Evolutionary conservation across 2,113 vertebrate species (phyloP).

Genomic region (Daboia siamensis): DNA sequence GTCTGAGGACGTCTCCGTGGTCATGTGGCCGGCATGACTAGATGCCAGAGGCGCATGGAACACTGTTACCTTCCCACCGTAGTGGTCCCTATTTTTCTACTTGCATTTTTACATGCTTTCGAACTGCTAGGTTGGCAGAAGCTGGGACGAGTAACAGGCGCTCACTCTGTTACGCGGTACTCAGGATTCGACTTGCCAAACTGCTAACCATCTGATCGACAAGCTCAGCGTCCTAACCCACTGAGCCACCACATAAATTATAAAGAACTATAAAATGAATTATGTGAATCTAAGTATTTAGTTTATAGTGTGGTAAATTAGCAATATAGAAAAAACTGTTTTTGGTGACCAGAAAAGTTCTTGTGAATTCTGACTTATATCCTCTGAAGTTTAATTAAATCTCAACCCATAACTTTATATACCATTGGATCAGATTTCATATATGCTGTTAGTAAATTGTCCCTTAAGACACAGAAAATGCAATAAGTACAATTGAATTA

Average conservation of each 20-base stretch:
- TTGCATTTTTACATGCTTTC: too few relatives aligned
- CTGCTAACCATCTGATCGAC: too few relatives aligned
- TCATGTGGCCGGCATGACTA: too few relatives aligned
- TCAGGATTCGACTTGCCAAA: too few relatives aligned
- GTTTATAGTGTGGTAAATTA: background rate
- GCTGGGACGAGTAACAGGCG: too few relatives aligned
- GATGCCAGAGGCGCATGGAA: too few relatives aligned
- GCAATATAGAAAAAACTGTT: background rate
- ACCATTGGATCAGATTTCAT: background rate
- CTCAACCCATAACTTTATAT: background rate
- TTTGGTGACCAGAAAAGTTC: background rate
- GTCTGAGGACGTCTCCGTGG: too few relatives aligned
- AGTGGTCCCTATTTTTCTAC: too few relatives aligned
- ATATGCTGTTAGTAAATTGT: background rate
- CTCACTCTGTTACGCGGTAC: too few relatives aligned
- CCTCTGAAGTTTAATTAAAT: background rate
- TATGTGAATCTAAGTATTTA: background rate
- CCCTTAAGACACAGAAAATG: conserved; percentile 38
- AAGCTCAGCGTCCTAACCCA: too few relatives aligned
- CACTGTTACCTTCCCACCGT: too few relatives aligned
- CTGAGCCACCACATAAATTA: background rate
- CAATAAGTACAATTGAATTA: conserved; percentile 43
- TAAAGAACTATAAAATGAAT: background rate
- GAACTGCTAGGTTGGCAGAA: too few relatives aligned
- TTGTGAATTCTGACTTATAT: background rate